Evolutionary conservation across 2,888 invertebrate species (phyloP), one percentile per base, ranked within the genome.

Genomic region (Drosophila imparisetae): DNA sequence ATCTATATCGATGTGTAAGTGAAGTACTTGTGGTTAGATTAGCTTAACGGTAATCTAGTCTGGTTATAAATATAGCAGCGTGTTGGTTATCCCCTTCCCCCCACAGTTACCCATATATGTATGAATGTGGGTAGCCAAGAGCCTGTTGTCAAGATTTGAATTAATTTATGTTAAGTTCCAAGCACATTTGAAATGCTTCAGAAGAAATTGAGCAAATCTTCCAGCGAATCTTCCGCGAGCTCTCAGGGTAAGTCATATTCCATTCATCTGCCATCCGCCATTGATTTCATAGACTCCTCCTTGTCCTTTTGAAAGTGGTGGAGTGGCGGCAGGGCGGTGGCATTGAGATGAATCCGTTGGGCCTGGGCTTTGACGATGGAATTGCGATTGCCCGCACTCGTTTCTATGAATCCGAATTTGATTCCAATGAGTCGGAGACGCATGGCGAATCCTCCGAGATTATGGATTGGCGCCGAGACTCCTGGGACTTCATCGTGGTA

Each of bases 351-450:
- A 7, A 15, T n/a, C 6, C 36, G 1, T 38, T 64, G 21, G 36
- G 38, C 10, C 10, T 49, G 4, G 4, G n/a, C 1, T 10, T 29
- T 2, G 32, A 42, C 5, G 29, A 32, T 0, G 66, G 67, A 4
- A 2, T 42, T 0, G 13, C 11, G 24, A 13, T 0, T 10, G 30
- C 66, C 13, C 62, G 54, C 21, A 49, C 6, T 5, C 49, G 45
- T 1, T 57, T 36, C n/a, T 53, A 66, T 10, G 76, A 78, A 32
- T 21, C 64, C 24, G 64, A 75, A 34, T 52, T 61, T 27, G 64
- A 70, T 34, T 34, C 48, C 15, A 59, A 49, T 5, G 42, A 59
- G 4, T 5, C 30, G 18, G 50, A 45, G 0, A 5, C 0, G 0
- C 5, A 4, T 0, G 10, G 2, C 18, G 36, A 36, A 2, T 27